Base-by-base conservation (phyloP, 2,797 vertebrate genomes). In the Paedocypris micromegethes region DNA sequence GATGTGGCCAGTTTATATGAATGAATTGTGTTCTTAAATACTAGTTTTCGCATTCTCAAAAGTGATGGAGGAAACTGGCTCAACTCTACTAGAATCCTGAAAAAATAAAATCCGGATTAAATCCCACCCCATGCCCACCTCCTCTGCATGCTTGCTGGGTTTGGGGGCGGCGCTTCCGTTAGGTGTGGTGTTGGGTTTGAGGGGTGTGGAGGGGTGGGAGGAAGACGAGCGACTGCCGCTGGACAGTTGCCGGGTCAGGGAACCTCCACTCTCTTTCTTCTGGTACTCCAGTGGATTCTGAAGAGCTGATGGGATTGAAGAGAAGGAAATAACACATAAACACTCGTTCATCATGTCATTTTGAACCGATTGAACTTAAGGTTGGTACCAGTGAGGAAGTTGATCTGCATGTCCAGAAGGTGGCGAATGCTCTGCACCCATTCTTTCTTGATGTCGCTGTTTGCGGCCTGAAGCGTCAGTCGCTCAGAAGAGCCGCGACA, bases 231-330 rank as follows among this genome's bases (percentile, higher is more conserved):
- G 85, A 6, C 76, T 76, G 64, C 73, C 77, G n/a, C 87, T 54
- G 0, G 93, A 87, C 72, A 93, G 89, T 5, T 94, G 89, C 45
- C 93, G 91, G 79, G 89, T 90, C 72, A 88, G 81, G 5, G 92
- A 82, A 0, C 78, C 88, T n/a, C 86, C 92, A 49, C 69, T 82
- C 75, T 96, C 95, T 72, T 94, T 98, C 84, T 92, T 93, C 68
- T 97, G 94, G 82, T 97, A 97, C 81, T 97, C 95, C 39, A 96
- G 97, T 56, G 96, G 96, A 2, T 95, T 97, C 88, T 98, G 94
- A 0, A 98, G 90, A 4, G 95, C 96, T 98, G 84, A 57, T 50
- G 23, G 23, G 1, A 23, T 23, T 23, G 23, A 23, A 23, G 23
- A 23, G 23, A 23, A 23, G 23, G 23, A 23, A 23, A 23, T 23